phyloP scores from a whole-genome alignment of 2,888 invertebrate species.

The Incurvaria masculella region DNA sequence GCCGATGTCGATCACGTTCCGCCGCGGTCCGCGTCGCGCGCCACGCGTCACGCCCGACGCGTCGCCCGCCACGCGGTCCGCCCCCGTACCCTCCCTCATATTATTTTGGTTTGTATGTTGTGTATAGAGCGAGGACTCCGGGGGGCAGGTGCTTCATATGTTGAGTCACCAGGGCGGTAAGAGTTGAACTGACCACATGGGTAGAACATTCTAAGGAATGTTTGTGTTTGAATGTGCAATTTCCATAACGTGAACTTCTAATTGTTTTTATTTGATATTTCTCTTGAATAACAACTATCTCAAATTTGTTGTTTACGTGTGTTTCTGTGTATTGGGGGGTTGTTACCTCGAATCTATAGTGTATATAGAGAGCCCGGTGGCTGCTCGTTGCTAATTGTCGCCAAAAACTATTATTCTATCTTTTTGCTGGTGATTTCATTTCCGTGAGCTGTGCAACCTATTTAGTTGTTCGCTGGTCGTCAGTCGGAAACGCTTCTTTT shows the following conservation, averaged over 20 bases:
- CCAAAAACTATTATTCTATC: conserved; percentile 54
- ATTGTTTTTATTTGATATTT: conserved; percentile 57
- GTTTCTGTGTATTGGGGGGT: conserved; percentile 57
- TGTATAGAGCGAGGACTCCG: conserved; percentile 90
- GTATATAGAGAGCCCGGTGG: conserved; percentile 56
- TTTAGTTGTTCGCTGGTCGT: conserved; percentile 52
- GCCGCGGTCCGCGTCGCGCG: neutral
- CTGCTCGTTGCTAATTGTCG: conserved; percentile 57
- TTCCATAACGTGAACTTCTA: conserved; percentile 40
- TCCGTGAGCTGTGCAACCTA: conserved; percentile 56
- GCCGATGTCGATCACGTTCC: neutral
- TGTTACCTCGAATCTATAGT: conserved; percentile 46
- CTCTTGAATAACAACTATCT: conserved; percentile 55
- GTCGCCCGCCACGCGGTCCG: conserved; percentile 29
- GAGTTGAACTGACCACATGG: conserved; percentile 55
- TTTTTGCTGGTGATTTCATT: conserved; percentile 55
- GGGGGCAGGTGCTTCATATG: conserved; percentile 85
- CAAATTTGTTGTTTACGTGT: conserved; percentile 56
- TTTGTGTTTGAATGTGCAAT: conserved; percentile 57
- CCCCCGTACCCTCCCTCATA: conserved; percentile 52
- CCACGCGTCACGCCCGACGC: conserved; percentile 14
- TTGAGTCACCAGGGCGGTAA: conserved; percentile 95
- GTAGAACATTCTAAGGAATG: conserved; percentile 55
- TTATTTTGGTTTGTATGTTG: conserved; percentile 58
- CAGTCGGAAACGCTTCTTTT: conserved; percentile 52